Conservation (phyloP, 2,113 vertebrate genomes). For the Stegastes partitus region DNA sequence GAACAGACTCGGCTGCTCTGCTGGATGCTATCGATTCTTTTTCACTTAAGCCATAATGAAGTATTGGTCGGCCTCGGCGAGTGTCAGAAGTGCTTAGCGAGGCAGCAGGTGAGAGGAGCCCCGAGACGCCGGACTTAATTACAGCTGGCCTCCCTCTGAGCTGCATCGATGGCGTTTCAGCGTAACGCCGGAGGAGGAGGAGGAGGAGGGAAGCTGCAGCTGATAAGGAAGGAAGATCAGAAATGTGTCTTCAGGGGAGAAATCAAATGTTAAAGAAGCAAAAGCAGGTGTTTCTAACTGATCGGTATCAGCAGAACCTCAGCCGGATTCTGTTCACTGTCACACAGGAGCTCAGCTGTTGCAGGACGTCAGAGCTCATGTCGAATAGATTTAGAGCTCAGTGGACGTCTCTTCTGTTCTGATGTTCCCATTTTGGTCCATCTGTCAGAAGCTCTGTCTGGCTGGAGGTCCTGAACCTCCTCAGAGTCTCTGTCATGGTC, state of each 20-base stretch:
- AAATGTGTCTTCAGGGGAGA: too few species aligned
- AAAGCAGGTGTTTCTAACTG: too few species aligned
- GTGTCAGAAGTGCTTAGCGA: conserved; percentile 67
- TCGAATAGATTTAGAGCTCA: too few species aligned
- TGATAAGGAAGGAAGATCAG: not conserved
- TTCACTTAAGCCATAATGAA: conserved; percentile 76
- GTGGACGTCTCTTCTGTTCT: too few species aligned
- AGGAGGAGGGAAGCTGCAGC: not conserved
- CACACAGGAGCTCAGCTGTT: too few species aligned
- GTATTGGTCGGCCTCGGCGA: conserved; percentile 56
- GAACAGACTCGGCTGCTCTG: conserved; percentile 24
- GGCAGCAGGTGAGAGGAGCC: conserved; percentile 63
- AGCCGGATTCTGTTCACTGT: too few species aligned
- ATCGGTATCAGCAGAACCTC: too few species aligned
- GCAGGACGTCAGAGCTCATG: too few species aligned
- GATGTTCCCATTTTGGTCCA: too few species aligned
- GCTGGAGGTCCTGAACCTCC: too few species aligned
- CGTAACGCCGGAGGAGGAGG: not conserved
- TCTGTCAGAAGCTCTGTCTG: too few species aligned
- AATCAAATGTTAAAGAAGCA: not conserved
- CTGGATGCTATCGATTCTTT: conserved; percentile 65
- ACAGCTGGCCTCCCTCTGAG: conserved; percentile 25
- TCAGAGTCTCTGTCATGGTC: too few species aligned
- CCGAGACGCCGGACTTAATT: conserved; percentile 60
- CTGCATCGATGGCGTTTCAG: not conserved